A percentile compares a stretch with the other conserved stretches of the same genome.
Evolutionary conservation across 1,140 invertebrate genomes (phyloP).

Genomic region (Neomicropteryx cornuta): DNA sequence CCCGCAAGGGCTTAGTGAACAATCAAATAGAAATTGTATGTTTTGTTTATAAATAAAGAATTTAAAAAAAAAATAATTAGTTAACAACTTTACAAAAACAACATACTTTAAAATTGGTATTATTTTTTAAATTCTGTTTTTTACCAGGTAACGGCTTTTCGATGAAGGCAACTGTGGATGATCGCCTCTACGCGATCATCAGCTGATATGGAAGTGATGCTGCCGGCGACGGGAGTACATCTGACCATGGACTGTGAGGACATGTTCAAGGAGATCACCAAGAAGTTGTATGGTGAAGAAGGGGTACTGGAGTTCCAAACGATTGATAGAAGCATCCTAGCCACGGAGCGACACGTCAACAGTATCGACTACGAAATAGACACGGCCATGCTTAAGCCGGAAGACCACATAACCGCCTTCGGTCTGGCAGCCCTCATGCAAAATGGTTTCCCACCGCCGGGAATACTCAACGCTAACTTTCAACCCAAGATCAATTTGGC

Average conservation of each 20-base stretch:
- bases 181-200: too few relatives aligned
- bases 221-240: conserved; percentile 17
- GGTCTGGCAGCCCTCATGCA: conserved; percentile 60
- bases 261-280: conserved; percentile 75
- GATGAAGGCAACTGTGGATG: too few relatives aligned
- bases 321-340: conserved; percentile 25
- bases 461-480: conserved; percentile 43
- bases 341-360: conserved; percentile 24
- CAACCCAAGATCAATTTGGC: conserved; percentile 34
- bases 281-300: conserved; percentile 81
- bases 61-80: too few relatives aligned
- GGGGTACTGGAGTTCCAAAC: conserved; percentile 35
- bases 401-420: conserved; percentile 56
- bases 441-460: conserved; percentile 52
- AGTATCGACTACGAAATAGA: conserved; percentile 32
- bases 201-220: conserved; percentile 17
- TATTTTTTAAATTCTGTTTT: too few relatives aligned
- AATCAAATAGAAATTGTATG: too few relatives aligned
- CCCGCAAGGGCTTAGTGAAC: too few relatives aligned
- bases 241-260: conserved; percentile 41
- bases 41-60: too few relatives aligned
- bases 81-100: too few relatives aligned
- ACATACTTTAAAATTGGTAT: too few relatives aligned
- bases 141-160: too few relatives aligned
- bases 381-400: conserved; percentile 44